Evolutionary conservation across 2,797 vertebrate genomes (phyloP), one percentile per base, ranked within the genome.

Genomic region (Pseudochirops cupreus): DNA sequence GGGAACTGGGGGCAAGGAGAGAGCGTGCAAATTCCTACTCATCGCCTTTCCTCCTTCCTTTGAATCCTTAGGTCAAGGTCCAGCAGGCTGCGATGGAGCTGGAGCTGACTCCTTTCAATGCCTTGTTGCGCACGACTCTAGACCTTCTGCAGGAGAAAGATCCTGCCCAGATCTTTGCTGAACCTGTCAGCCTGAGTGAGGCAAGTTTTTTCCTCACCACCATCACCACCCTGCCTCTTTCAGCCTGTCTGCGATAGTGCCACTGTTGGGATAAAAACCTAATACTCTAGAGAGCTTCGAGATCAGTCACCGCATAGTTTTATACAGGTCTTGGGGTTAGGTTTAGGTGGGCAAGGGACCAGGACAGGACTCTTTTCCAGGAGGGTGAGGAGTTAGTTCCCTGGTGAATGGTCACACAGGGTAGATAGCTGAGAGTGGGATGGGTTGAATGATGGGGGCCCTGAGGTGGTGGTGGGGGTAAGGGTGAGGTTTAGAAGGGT

Each of bases 111-210:
- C 99, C 99, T 0, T 99, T 99, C 4, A 99, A 99, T 3, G 98
- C 99, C 18, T 99, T 99, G 59, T 98, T 99, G 24, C 99, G 99
- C 96, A 99, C 99, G 50, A 99, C 99, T 0, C 98, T 99, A 98
- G 99, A 99, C 97, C 99, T 99, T 97, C 99, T 99, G 94, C 99
- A 99, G 97, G 99, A 99, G 98, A 99, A 99, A 97, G 99, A 99
- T 96, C 98, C 99, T 0, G 99, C 99, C 31, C 99, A 99, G 96
- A 99, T 99, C 98, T 99, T 99, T 67, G 99, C 99, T 1, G 99
- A 99, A 94, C 99, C 99, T 0, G 99, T 99, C 96, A 99, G 99
- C 98, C 98, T 99, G 5, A 99, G 99, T 12, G 99, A 99, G 99
- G 99, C 99, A 98, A 98, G 98, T 98, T 92, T 62, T 96, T 97